A percentile compares a stretch with the other conserved stretches of the same genome.
phyloP scores from a whole-genome alignment of 1,140 invertebrate species.

The Micrasema minimum region DNA sequence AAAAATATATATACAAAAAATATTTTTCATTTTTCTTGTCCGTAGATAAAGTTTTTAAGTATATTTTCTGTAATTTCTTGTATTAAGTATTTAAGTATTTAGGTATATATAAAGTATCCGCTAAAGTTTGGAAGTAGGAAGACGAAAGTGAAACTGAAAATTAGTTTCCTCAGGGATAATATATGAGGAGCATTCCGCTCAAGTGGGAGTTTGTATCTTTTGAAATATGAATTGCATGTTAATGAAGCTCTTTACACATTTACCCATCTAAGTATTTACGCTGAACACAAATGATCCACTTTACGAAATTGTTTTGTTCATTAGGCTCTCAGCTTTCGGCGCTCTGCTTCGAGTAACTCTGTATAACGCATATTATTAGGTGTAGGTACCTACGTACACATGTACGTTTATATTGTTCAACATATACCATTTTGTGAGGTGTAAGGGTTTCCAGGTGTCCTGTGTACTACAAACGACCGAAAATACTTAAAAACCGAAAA shows the following conservation, averaged over 20 bases:
- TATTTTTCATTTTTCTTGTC: no score
- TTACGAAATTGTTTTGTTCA: constrained; percentile 53
- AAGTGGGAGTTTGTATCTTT: constrained; percentile 45
- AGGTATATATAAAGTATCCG: no score
- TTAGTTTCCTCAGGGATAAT: no score
- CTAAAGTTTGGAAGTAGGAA: neutral
- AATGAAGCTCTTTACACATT: constrained; percentile 52
- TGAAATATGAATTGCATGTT: constrained; percentile 54
- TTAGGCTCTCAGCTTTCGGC: constrained; percentile 48
- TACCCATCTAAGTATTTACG: constrained; percentile 50
- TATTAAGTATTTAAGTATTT: neutral
- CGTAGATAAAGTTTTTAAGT: no score
- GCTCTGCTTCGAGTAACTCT: constrained; percentile 28
- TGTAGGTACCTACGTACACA: neutral
- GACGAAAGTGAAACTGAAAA: neutral
- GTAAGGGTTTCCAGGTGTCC: no score
- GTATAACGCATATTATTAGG: constrained; percentile 8
- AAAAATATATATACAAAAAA: no score
- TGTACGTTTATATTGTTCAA: neutral
- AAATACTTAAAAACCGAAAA: no score
- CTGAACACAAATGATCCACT: constrained; percentile 52
- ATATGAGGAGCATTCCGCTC: constrained; percentile 4
- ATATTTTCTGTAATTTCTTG: neutral
- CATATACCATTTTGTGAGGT: no score
- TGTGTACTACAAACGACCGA: no score